Evolutionary conservation across 2,113 vertebrate genomes (phyloP), one percentile per base, ranked within the genome.

Genomic region (Plotosus lineatus): DNA sequence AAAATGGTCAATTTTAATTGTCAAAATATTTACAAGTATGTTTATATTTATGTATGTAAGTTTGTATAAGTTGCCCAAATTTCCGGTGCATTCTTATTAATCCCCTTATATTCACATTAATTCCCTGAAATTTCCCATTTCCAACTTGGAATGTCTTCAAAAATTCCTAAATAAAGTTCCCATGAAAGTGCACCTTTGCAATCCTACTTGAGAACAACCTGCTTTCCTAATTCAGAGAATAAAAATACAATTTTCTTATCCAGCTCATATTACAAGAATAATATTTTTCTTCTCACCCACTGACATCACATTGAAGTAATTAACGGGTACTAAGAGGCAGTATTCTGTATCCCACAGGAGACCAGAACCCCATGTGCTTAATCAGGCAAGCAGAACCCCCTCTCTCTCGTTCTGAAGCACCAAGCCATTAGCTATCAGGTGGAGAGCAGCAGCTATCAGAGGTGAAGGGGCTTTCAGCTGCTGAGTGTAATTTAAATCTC

Each of bases 401-500:
- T 31, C 38, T n/a, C 23, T n/a, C 58, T 42, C 40, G 17, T 40
- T 38, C 72, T 23, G 36, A 21, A 66, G 66, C 46, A 6, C 40
- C n/a, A 53, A 68, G 26, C 48, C 77, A 28, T 77, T 75, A 75
- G 0, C 10, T 36, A 44, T 76, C 63, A 73, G 71, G 63, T 83
- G 82, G 78, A 85, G 85, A 85, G 86, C 88, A 88, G 82, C 68
- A 65, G 83, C 82, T 79, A 82, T 82, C 46, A 83, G 75, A 81
- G 86, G 83, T 84, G 84, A 85, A 78, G 82, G 60, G 38, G 76
- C 66, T 87, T 87, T 89, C 51, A 86, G 85, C 87, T 89, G 80
- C 76, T 82, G 81, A 53, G 85, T 85, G 87, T 85, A 68, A 84
- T 85, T 82, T 82, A 86, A 89, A 88, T 90, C 82, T 87, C 50